These are phyloP conservation scores for Oncorhynchus nerka DNA, from an alignment of 2,113 vertebrate species.

Conservation along the genomic window DNA sequence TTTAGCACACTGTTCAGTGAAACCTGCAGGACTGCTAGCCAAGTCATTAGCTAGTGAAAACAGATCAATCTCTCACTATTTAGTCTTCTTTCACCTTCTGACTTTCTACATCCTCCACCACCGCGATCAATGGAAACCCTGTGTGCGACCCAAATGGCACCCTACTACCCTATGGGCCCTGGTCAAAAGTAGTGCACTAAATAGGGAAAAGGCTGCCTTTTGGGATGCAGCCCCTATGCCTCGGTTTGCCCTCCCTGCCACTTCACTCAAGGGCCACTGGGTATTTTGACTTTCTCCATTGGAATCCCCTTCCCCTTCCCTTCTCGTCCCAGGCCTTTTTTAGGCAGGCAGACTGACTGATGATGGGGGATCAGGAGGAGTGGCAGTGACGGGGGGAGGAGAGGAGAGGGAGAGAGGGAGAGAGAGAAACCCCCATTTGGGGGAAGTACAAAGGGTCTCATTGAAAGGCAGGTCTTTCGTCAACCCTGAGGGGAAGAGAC, in stretches of 20 bases:
- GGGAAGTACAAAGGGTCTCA: constrained; percentile 45
- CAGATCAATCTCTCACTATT: constrained; percentile 6
- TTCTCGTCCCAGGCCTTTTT: not conserved
- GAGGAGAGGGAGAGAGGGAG: not conserved
- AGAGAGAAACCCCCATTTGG: not conserved
- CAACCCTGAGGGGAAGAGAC: constrained; percentile 32
- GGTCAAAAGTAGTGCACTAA: no score
- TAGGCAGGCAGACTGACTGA: not conserved
- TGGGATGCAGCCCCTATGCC: not conserved
- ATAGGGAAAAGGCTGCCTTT: no score
- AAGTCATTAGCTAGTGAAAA: constrained; percentile 10
- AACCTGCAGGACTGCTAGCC: constrained; percentile 11
- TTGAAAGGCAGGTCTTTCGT: constrained; percentile 38
- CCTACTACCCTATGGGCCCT: no score
- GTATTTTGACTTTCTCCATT: constrained; percentile 22
- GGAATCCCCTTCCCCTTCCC: not conserved
- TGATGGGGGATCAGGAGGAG: not conserved
- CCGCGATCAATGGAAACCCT: not conserved
- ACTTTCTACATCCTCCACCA: not conserved
- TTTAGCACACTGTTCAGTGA: not conserved
- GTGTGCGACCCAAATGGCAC: no score
- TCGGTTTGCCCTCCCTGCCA: constrained; percentile 19
- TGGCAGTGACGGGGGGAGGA: not conserved
- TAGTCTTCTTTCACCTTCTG: not conserved
- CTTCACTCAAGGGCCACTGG: constrained; percentile 32